A percentile compares a stretch with the other conserved stretches of the same genome.
Conservation (phyloP, 2,113 vertebrate species). For the Rhabdornis inornatus region DNA sequence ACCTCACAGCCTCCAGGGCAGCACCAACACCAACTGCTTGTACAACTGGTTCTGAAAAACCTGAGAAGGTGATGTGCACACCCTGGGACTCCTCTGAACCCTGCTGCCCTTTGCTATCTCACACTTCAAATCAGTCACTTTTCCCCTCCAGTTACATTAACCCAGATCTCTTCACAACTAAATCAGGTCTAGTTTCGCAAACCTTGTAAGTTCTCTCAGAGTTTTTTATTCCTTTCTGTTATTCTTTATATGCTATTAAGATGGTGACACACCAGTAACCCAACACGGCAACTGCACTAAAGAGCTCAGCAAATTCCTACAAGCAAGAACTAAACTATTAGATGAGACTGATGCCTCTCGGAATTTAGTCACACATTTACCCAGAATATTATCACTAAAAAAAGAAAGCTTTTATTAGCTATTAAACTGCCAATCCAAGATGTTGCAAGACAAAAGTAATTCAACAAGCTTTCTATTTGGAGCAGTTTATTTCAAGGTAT, state of each 20-base stretch:
- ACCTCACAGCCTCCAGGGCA: not conserved
- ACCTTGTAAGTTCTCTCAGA: not conserved
- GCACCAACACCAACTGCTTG: not conserved
- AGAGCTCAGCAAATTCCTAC: not conserved
- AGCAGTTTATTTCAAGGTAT: not conserved
- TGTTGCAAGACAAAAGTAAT: not conserved
- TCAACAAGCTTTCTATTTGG: not conserved
- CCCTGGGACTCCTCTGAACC: not conserved
- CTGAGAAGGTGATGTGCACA: not conserved
- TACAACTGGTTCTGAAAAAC: not conserved
- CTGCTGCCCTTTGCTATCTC: not conserved
- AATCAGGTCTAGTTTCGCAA: not conserved
- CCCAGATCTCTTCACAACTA: not conserved
- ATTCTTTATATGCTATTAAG: not conserved
- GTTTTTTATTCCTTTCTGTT: not conserved
- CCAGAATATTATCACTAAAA: not conserved
- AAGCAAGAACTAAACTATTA: not conserved
- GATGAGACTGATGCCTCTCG: not conserved
- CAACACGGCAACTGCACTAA: not conserved
- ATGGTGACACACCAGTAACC: not conserved
- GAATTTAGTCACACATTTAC: not conserved
- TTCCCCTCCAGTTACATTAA: not conserved
- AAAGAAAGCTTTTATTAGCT: not conserved
- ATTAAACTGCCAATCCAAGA: not conserved
- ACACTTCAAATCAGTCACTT: not conserved